A percentile compares a stretch with the other conserved stretches of the same genome.
Evolutionary conservation across 2,113 vertebrate species (phyloP).

Genomic region (Zeus faber): DNA sequence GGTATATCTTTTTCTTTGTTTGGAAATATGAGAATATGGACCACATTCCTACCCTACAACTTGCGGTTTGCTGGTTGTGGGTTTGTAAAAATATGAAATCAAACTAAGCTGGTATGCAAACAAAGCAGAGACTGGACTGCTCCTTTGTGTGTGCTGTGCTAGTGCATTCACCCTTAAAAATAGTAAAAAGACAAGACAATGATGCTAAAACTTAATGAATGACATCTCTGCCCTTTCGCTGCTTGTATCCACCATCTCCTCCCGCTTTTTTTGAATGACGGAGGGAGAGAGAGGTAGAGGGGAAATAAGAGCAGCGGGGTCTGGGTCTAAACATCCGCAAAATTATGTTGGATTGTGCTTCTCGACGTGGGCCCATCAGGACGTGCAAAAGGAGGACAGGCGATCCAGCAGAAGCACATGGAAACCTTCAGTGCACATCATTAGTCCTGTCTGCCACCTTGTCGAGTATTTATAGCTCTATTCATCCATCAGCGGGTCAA

Average conservation of each 20-base stretch:
- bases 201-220: no score
- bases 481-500: conserved; percentile 78
- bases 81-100: conserved; percentile 48
- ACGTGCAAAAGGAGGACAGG: conserved; percentile 62
- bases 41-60: conserved; percentile 50
- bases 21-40: conserved; percentile 29
- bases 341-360: conserved; percentile 48
- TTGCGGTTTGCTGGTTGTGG: conserved; percentile 59
- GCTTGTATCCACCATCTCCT: no score
- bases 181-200: no score
- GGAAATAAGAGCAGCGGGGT: conserved; percentile 1
- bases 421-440: conserved; percentile 74
- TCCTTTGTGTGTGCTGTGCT: no score
- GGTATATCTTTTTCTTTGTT: conserved; percentile 35
- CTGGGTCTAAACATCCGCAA: conserved; percentile 28
- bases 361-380: conserved; percentile 37
- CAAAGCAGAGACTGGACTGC: conserved; percentile 21
- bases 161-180: no score
- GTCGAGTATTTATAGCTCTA: conserved; percentile 74
- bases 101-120: conserved; percentile 52
- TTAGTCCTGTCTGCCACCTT: conserved; percentile 75
- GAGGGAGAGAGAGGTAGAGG: neutral
- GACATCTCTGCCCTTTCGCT: no score
- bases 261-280: no score
- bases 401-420: conserved; percentile 58